Evolutionary conservation across 2,113 vertebrate genomes (phyloP).

Genomic region (Cathartes aura): DNA sequence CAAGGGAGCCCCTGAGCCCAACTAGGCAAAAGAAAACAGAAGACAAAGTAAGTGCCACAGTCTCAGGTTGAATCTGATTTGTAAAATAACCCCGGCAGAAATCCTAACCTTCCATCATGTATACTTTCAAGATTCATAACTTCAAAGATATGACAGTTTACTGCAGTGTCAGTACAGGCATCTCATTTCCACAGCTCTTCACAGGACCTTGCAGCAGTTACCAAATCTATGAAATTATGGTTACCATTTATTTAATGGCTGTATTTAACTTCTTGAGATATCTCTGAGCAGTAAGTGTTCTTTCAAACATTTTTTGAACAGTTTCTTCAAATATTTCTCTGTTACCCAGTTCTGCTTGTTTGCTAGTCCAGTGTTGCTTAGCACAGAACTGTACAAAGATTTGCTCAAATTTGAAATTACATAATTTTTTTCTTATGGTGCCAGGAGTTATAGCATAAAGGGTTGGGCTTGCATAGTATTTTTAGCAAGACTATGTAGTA

Average conservation of each 20-base stretch:
- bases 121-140: neutral
- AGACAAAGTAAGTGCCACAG: neutral
- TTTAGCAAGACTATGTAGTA: neutral
- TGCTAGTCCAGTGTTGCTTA: neutral
- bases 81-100: neutral
- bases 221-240: neutral
- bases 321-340: neutral
- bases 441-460: neutral
- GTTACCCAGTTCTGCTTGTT: neutral
- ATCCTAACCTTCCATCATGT: neutral
- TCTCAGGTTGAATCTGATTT: neutral
- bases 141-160: neutral
- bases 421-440: neutral
- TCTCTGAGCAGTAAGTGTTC: neutral
- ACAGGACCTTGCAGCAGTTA: neutral
- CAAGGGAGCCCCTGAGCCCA: neutral
- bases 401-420: neutral
- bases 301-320: neutral
- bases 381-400: neutral
- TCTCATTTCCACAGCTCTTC: neutral
- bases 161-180: neutral
- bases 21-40: neutral
- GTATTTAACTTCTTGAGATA: neutral
- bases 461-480: neutral
- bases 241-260: neutral